Base-by-base conservation (phyloP, 2,888 invertebrate genomes). In the Volucella zonaria region DNA sequence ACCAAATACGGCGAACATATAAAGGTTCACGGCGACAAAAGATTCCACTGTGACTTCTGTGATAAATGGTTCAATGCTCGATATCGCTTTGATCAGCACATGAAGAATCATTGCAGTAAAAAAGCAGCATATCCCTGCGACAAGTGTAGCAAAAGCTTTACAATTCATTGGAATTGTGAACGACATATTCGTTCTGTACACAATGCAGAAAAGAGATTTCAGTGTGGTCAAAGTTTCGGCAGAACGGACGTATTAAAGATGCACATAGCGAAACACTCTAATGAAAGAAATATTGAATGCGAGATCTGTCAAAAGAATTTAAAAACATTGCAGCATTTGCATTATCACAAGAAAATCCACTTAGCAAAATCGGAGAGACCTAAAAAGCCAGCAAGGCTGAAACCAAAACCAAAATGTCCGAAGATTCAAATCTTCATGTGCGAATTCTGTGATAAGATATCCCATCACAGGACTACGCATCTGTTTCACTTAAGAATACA, bases 401-500 rank as follows among this genome's bases (percentile, higher is more conserved):
- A 43, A 68, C 43, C 56, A 8, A 78, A 52, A 38, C n/a, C 43
- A n/a, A 79, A 80, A 31, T 31, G 31, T 31, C 6, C 23, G 15
- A 79, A n/a, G 47, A 23, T 40, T 12, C 59, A 54, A 43, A 51
- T 62, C 8, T 82, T 42, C 45, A 14, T 68, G 14, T 88, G 88
- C 12, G 73, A 73, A 1, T 59, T 64, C 15, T 88, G 88, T 47
- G 83, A 87, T 9, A 88, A 88, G 58, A 51, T 87, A 1, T 88
- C 87, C 38, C 87, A 73, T 59, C 87, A 82, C 71, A 62, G 77
- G 74, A 87, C 87, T 4, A 87, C 87, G 2, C 88, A 87, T 54
- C 68, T 86, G 68, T 88, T 87, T 58, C 89, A 89, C 62, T 18
- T 88, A 23, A 81, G 87, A 9, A 88, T 79, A 6, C 89, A 89